Base-by-base conservation (phyloP, 2,888 invertebrate species). In the Acleris cristana region DNA sequence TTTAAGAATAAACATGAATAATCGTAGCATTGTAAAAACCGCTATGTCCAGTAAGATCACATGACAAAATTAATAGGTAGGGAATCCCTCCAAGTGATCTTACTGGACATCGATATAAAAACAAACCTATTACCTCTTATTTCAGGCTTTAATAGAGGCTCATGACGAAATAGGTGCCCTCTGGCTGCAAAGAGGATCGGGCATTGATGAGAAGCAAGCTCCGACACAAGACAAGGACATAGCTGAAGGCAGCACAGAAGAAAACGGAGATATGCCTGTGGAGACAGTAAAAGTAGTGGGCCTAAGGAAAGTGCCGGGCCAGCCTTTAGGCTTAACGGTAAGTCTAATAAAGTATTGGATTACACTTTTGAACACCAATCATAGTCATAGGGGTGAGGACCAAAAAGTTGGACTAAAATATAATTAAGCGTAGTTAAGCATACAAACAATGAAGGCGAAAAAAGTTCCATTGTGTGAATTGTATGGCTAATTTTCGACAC, bases 271-370 rank as follows among this genome's bases (percentile, higher is more conserved):
- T 77, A 96, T 96, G 95, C 95, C 96, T 68, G 94, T 95, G 67
- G 96, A 97, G 84, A 95, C 96, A 51, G 96, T 98, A 40, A 95
- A 98, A 88, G 96, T 98, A 89, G 97, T 98, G 30, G 97, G 97
- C 40, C 94, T 98, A 51, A 94, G 97, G 65, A 97, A 97, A 82
- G 96, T 95, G 80, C 95, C 96, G 53, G 96, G 97, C 70, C 98
- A 98, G 84, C 98, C 98, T 30, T 89, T 99, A 88, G 98, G 98
- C 79, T 87, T 96, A 73, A 96, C 96, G 57, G 96, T 95, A 81
- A 93, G 89, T 83, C 30, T 6, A n/a, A 14, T 40, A 2, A 40
- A 14, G 40, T 40, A 4, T 40, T 40, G 14, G 0, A 40, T 40
- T 14, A 44, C 23, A 57, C 16, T 19, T 10, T 26, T 26, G 26